Evolutionary conservation across 1,140 invertebrate species (phyloP), one percentile per base, ranked within the genome.

Genomic region (Luehdorfia chinensis): DNA sequence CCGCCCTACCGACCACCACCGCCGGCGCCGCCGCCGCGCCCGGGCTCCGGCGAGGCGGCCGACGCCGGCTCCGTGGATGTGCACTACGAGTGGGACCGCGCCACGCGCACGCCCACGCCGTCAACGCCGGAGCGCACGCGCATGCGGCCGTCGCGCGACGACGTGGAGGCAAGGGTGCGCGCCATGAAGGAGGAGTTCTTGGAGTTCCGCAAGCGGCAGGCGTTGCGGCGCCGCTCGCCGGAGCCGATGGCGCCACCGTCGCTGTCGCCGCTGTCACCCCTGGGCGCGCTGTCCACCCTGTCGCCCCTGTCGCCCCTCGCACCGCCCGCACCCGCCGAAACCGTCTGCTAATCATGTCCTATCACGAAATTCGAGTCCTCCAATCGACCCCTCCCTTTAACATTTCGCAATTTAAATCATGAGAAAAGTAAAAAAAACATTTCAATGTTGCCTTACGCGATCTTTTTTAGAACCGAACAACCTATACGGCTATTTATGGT

Each of bases 161-260:
- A 95, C 76, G 95, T 96, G 56, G 95, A 96, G 70, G 94, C 95
- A 2, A 89, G 97, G 36, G 95, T 98, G 43, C 94, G 96, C 59
- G 95, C 95, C 18, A 96, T 98, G 93, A 96, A 97, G 64, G 95
- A 97, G 75, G 96, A 98, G 80, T 98, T 97, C 84, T 93, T 97
- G 74, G 93, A 96, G 74, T 98, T 97, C 84, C 90, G 96, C 43
- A 93, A 95, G 66, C 89, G 95, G 25, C 96, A 97, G 77, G 95
- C 94, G 31, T 90, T 92, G 75, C 87, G 93, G 33, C 84, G 91
- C 50, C 87, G 91, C 59, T 90, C 91, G 73, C 87, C 87, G 4
- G 92, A 94, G 47, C 70, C 79, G 47, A 62, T 66, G 51, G 54
- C 33, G 33, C 34, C 64, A 90, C 87, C 95, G 80, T 90, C 72